Evolutionary conservation across 1,140 invertebrate genomes (phyloP).

Genomic region (Conus betulinus): DNA sequence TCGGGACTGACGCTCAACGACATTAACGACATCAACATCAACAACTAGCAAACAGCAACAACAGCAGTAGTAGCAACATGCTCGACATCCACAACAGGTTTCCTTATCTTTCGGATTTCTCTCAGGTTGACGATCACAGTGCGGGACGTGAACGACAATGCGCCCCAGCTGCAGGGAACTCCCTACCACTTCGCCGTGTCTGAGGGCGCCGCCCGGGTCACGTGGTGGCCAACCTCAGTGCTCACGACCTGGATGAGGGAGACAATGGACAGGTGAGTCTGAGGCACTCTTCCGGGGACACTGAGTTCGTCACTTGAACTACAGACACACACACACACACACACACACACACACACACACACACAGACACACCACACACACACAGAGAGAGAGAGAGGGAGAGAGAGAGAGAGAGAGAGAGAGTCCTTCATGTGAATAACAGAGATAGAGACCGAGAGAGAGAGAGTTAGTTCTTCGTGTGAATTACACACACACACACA

Average conservation of each 20-base stretch:
- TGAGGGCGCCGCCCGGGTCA: constrained; percentile 51
- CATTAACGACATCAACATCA: neutral
- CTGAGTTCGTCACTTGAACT: no score
- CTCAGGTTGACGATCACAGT: constrained; percentile 92
- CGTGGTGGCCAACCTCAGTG: constrained; percentile 80
- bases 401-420: no score
- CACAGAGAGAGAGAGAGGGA: no score
- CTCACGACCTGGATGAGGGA: constrained; percentile 87
- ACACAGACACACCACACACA: no score
- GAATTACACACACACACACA: no score
- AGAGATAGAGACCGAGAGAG: no score
- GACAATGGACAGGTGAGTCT: constrained; percentile 77
- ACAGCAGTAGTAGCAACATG: neutral
- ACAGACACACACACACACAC: no score
- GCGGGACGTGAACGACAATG: constrained; percentile 94
- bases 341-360: no score
- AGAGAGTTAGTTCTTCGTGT: no score
- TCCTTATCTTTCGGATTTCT: constrained; percentile 62
- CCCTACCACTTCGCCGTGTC: constrained; percentile 78
- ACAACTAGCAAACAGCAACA: neutral
- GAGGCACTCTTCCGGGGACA: no score
- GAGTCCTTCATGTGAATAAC: no score
- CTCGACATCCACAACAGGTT: neutral
- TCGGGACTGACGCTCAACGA: neutral
- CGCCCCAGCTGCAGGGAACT: constrained; percentile 73